Evolutionary conservation across 2,797 vertebrate species (phyloP).

Genomic region (Sternotherus odoratus): DNA sequence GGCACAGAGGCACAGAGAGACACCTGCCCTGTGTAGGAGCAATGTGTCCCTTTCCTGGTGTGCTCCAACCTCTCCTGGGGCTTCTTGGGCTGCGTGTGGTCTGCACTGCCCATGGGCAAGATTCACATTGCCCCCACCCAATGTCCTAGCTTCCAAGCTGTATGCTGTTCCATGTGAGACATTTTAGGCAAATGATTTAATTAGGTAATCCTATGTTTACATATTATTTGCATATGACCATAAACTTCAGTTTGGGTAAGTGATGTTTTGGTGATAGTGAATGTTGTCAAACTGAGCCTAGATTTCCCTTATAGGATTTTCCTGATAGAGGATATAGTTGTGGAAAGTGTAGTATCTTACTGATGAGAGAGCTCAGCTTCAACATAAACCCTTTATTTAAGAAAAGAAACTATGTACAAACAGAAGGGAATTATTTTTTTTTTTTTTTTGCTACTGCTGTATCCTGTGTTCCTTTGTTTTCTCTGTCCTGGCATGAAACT

Average conservation of each 20-base stretch:
- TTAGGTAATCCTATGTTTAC: neutral
- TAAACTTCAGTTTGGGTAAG: slow-evolving; percentile 19
- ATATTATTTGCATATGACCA: neutral
- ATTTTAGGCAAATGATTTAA: slow-evolving; percentile 25
- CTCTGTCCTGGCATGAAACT: neutral
- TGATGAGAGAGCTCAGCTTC: neutral
- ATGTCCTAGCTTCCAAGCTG: fast-evolving
- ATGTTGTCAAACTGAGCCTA: neutral
- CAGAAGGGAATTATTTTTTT: neutral
- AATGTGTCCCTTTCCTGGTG: too few relatives aligned
- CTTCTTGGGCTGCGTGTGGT: neutral
- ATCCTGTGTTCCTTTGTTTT: neutral
- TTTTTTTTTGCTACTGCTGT: neutral
- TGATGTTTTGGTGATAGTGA: slow-evolving; percentile 23
- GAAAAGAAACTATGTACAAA: neutral
- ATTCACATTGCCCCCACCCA: neutral
- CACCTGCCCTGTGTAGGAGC: fast-evolving
- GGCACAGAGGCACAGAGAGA: slow-evolving; percentile 2
- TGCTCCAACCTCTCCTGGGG: neutral
- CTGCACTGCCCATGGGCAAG: neutral
- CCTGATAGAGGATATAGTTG: slow-evolving; percentile 4
- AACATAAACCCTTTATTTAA: neutral
- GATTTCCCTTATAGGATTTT: slow-evolving; percentile 26
- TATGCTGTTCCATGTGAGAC: neutral
- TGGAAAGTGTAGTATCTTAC: neutral